Base-by-base conservation (phyloP, 2,888 invertebrate genomes). In the Vanessa cardui region DNA sequence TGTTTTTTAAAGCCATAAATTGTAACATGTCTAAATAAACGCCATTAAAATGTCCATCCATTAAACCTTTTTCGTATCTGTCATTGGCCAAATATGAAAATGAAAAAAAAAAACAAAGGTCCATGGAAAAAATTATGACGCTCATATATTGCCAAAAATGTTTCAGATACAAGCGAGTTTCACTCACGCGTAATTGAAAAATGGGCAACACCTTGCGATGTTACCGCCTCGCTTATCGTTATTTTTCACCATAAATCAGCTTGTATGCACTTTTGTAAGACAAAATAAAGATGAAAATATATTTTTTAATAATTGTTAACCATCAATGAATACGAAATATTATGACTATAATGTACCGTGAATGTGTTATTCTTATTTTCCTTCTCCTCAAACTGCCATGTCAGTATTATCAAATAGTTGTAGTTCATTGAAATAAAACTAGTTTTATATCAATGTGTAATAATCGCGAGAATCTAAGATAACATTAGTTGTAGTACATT, bases 141-240 rank as follows among this genome's bases (percentile, higher is more conserved):
- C 72, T 77, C 79, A 82, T 87, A 85, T 83, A 81, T 84, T 74
- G 74, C 78, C 77, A 75, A 77, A 83, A 83, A 82, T 78, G 77
- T 77, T 75, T 77, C 77, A 73, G 78, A 80, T 78, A 80, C 72
- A 80, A 84, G 80, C 79, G 79, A 75, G 73, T 80, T 80, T 81
- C 83, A 81, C 81, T 83, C 80, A 81, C 74, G 81, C 84, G 82
- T 83, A 77, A 82, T 84, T 85, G 88, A 88, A 83, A 87, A 88
- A 89, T 89, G 84, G 81, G 81, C 77, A 82, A 81, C 86, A 87
- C 85, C 87, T 87, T 85, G 86, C 82, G 80, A 77, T 78, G 79
- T 81, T 70, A 64, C 69, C 63, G 64, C 64, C 49, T 64, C 63
- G 78, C 72, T 80, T 83, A 81, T 84, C 82, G 77, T 73, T 75